phyloP scores from a whole-genome alignment of 2,888 invertebrate genomes.

The Phoronis australis region DNA sequence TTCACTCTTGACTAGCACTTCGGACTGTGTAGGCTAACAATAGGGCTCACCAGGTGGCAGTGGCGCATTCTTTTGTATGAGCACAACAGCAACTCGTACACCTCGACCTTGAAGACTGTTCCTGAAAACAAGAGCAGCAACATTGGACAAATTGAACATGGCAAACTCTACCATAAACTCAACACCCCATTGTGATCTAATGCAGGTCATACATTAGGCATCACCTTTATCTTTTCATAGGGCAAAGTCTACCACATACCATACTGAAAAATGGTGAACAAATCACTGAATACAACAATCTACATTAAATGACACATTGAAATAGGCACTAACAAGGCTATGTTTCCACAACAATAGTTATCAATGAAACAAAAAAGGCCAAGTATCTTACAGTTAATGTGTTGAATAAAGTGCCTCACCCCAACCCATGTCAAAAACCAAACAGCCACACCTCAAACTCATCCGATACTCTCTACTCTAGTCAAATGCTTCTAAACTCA shows the following conservation, averaged over 20 bases:
- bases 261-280: neutral
- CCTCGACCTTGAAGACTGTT: constrained; percentile 49
- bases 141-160: neutral
- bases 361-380: too few relatives aligned
- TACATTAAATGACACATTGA: constrained; percentile 1
- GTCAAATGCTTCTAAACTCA: too few relatives aligned
- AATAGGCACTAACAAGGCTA: too few relatives aligned
- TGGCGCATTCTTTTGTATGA: constrained; percentile 76
- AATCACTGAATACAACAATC: constrained; percentile 1
- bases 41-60: constrained; percentile 54
- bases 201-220: too few relatives aligned
- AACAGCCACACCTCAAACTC: too few relatives aligned
- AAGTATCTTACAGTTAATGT: too few relatives aligned
- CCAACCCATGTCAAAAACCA: too few relatives aligned
- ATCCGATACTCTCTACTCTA: too few relatives aligned
- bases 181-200: neutral
- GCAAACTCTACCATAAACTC: too few relatives aligned
- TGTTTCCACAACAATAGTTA: too few relatives aligned
- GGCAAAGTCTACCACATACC: neutral
- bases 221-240: neutral
- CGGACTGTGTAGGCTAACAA: neutral
- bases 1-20: neutral
- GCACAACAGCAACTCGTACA: constrained; percentile 73
- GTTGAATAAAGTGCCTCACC: too few relatives aligned
- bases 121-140: constrained; percentile 20